Evolutionary conservation across 2,888 invertebrate species (phyloP), one percentile per base, ranked within the genome.

Genomic region (Tryphoninae sp.): DNA sequence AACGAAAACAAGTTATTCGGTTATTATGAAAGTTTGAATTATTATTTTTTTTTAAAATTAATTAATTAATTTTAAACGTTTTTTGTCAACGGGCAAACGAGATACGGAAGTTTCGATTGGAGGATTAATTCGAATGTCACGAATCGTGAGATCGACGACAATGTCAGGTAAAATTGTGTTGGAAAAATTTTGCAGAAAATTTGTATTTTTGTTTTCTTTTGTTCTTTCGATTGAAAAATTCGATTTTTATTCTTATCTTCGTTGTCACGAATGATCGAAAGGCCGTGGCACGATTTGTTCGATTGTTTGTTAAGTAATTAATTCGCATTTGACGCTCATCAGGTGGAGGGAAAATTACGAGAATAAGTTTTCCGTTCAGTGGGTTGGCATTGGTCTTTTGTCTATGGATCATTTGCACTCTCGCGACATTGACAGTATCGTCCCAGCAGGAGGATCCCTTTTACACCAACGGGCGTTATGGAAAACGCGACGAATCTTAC

Each of bases 391-490:
- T 87, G 55, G 82, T 86, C 42, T 82, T 83, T 65, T 88, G 87
- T 84, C 76, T 90, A 55, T 88, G 88, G 88, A 86, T 89, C 71
- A 83, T 86, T 65, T 87, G 86, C 62, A 83, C 86, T 7, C 33
- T 90, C 23, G 80, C 86, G 53, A 87, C 86, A n/a, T 81, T 87
- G 33, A 87, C 86, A 2, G 86, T 86, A 2, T 85, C 88, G 8
- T 86, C 87, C 65, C 84, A 86, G 59, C 78, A 76, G 45, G 74
- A 82, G 22, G 85, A 84, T 65, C 45, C 69, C 19, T 90, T 90
- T 80, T 88, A 89, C 84, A 80, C 84, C 40, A 85, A 85, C 59
- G 84, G 86, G 58, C 88, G 89, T 3, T 90, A 88, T 71, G 90
- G 90, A 4, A 90, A 90, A 80, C 87, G 89, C 6, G 84, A 85